Evolutionary conservation across 2,113 vertebrate species (phyloP), one percentile per base, ranked within the genome.

Genomic region (Morone chrysops): DNA sequence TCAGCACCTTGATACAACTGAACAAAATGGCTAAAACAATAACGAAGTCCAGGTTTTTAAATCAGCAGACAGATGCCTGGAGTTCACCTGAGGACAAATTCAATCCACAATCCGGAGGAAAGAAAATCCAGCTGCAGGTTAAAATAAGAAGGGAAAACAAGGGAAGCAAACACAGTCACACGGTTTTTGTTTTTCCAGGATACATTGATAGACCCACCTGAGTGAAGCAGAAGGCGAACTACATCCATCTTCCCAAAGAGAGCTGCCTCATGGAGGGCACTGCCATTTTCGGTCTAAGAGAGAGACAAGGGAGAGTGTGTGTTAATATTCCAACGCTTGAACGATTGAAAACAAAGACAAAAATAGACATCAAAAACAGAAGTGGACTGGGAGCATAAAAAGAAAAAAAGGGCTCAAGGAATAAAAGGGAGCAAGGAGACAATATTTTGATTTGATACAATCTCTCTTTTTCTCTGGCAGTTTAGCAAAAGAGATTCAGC

Each of bases 231-330:
- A 90, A 99, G 93, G 74, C 96, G 96, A 73, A 99, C 98, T 85
- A 99, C 97, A 91, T 99, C 97, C 95, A 97, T 97, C 93, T 99
- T 99, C 84, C 98, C 97, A 92, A 96, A 99, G 4, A 99, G 96
- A 75, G 98, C 97, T 63, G 98, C 98, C 92, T 99, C 98, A 10
- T 99, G 98, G 51, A 99, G 96, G 65, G 98, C 98, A 50, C 97
- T 99, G 80, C 98, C 98, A 88, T 99, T 99, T 95, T 99, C 98
- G 70, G 97, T 99, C 98, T 99, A 41, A 93, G 41, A 53, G 48
- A 77, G 7, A 66, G 11, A 60, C 13, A 53, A 48, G 48, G 71
- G 48, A 66, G 31, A 18, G 90, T 40, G 92, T 90, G 16, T 59
- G 48, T 84, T 68, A 85, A 51, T 72, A 85, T 78, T 83, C 61